Percentiles rank a stretch among this genome's conserved stretches.
phyloP scores from a whole-genome alignment of 2,888 invertebrate genomes.

The Hermaeophaga mercurialis region DNA sequence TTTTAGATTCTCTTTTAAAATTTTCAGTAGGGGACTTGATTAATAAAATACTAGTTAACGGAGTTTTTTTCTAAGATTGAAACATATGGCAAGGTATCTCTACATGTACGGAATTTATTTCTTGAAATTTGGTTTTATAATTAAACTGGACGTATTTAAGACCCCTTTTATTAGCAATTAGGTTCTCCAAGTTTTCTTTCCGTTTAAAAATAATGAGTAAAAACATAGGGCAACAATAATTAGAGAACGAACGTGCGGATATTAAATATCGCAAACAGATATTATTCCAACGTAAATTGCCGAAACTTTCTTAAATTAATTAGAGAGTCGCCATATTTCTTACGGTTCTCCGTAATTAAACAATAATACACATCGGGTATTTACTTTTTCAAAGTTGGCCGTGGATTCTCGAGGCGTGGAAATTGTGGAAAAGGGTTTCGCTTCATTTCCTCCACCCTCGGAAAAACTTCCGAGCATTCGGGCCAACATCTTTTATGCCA shows the following conservation, averaged over 20 bases:
- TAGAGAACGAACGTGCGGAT: constrained; percentile 41
- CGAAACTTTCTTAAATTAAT: constrained; percentile 51
- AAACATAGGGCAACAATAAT: constrained; percentile 40
- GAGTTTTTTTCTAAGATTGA: too few species aligned
- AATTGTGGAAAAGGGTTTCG: constrained; percentile 45
- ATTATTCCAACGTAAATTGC: constrained; percentile 46
- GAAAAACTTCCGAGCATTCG: constrained; percentile 53
- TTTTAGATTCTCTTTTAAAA: too few species aligned
- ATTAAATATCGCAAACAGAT: constrained; percentile 48
- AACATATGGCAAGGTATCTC: too few species aligned
- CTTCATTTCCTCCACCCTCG: constrained; percentile 53
- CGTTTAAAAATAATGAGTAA: constrained; percentile 27
- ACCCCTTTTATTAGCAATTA: too few species aligned
- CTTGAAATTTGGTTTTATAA: too few species aligned
- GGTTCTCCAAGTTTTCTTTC: too few species aligned
- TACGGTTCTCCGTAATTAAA: constrained; percentile 54
- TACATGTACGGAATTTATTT: too few species aligned
- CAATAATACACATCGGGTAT: constrained; percentile 55
- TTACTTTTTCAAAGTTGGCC: constrained; percentile 42
- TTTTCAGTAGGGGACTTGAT: too few species aligned
- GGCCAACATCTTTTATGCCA: constrained; percentile 58
- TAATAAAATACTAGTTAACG: too few species aligned
- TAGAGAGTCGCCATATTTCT: constrained; percentile 54
- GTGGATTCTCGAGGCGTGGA: constrained; percentile 32
- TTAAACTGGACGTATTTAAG: too few species aligned